Conservation (phyloP, 2,888 invertebrate species). For the Hirudinaria manillensis region DNA sequence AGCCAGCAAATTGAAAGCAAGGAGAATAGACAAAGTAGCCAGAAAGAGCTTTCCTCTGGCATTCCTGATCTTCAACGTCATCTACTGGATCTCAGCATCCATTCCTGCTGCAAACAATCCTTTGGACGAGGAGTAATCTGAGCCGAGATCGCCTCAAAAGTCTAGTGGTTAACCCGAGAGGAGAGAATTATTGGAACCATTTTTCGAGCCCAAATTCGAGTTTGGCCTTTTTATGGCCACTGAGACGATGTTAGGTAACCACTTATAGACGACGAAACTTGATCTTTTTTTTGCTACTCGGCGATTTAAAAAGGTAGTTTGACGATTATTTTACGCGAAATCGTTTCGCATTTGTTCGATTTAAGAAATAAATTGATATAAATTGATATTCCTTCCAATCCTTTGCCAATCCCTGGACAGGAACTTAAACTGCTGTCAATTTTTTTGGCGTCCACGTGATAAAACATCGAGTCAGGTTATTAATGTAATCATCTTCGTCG, state of each 20-base stretch:
- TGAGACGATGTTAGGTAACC: no score
- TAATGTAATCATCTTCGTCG: constrained; percentile 31
- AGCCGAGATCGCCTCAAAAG: not conserved
- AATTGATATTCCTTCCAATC: not conserved
- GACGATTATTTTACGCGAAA: no score
- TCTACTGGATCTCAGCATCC: constrained; percentile 27
- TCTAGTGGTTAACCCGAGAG: no score
- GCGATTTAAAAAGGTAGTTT: no score
- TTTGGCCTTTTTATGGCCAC: no score
- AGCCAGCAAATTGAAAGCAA: constrained; percentile 29
- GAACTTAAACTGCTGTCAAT: not conserved
- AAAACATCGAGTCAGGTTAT: constrained; percentile 1
- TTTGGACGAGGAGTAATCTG: constrained; percentile 7
- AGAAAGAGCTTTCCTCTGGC: constrained; percentile 29
- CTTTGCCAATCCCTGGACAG: not conserved
- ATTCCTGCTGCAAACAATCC: constrained; percentile 12
- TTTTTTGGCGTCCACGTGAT: not conserved
- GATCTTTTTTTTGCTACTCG: no score
- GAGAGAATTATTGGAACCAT: no score
- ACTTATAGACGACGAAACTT: no score
- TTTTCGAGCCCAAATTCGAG: no score
- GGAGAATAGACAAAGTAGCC: constrained; percentile 31
- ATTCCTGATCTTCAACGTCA: constrained; percentile 27
- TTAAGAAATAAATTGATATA: no score
- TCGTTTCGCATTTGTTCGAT: no score